Evolutionary conservation across 2,888 invertebrate species (phyloP).

Genomic region (Acrobasis repandana): DNA sequence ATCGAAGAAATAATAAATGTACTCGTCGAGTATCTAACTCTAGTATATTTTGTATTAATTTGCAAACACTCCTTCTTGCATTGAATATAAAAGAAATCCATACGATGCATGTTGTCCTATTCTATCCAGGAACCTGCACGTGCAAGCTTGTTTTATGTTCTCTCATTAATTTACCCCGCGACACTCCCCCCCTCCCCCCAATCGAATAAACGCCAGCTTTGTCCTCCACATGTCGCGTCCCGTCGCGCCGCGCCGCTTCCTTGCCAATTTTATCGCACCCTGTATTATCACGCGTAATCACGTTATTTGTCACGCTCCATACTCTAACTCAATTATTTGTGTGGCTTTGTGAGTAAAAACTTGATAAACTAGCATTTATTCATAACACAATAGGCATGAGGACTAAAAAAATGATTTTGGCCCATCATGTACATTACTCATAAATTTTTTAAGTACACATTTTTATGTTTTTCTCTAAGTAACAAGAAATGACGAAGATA

Average conservation of each 20-base stretch:
- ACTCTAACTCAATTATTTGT: constrained; percentile 14
- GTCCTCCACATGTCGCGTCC: constrained; percentile 18
- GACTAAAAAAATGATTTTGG: too few relatives aligned
- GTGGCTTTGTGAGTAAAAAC: constrained; percentile 8
- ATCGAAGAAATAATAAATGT: too few relatives aligned
- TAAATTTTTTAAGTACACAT: too few relatives aligned
- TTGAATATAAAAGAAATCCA: too few relatives aligned
- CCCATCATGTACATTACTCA: too few relatives aligned
- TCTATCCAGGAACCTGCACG: background rate
- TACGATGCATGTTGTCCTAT: too few relatives aligned
- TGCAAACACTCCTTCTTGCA: too few relatives aligned
- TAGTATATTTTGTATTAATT: too few relatives aligned
- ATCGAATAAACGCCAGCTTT: constrained; percentile 8
- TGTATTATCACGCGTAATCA: constrained; percentile 24
- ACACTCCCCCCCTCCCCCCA: background rate
- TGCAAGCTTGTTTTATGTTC: background rate
- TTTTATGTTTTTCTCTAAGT: too few relatives aligned
- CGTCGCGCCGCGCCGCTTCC: background rate
- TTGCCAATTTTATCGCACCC: constrained; percentile 4
- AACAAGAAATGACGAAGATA: too few relatives aligned
- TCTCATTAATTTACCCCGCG: background rate
- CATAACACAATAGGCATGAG: background rate
- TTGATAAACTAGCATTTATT: background rate
- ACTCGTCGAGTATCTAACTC: too few relatives aligned
- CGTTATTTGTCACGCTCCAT: constrained; percentile 16